phyloP scores from a whole-genome alignment of 2,888 invertebrate genomes.

The Chloromyia formosa region DNA sequence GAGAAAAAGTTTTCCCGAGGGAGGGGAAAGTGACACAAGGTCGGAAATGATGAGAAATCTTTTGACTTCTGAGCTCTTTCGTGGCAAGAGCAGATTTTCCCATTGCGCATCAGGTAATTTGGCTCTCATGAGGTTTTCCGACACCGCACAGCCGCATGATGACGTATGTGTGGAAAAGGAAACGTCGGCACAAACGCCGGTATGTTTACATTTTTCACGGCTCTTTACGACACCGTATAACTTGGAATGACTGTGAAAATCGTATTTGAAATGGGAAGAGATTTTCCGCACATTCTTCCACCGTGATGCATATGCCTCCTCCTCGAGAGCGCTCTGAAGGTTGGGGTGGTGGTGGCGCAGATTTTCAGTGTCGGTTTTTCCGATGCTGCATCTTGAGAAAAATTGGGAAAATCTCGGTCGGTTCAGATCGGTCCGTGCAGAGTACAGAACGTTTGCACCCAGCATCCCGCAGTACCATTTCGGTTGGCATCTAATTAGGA shows the following conservation, averaged over 20 bases:
- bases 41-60: not conserved
- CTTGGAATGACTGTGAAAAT: not conserved
- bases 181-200: constrained; percentile 14
- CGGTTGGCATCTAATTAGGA: constrained; percentile 43
- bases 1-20: not conserved
- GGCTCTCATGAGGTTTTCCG: not conserved
- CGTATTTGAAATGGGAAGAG: not conserved
- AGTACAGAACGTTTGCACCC: not conserved
- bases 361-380: constrained; percentile 16
- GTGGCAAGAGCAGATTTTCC: not conserved
- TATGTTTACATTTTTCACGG: constrained; percentile 38
- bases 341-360: constrained; percentile 5
- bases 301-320: not conserved
- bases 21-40: not conserved
- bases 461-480: constrained; percentile 39
- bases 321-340: not conserved
- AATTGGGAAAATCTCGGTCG: constrained; percentile 32
- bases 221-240: not conserved
- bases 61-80: not conserved
- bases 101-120: constrained; percentile 15
- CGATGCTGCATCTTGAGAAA: constrained; percentile 6
- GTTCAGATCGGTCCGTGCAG: not conserved
- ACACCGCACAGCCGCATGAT: not conserved
- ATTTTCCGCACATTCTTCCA: constrained; percentile 35
- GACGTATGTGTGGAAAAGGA: constrained; percentile 15